These are phyloP conservation scores for Prionailurus viverrinus DNA, from an alignment of 2,113 vertebrate genomes.

Conservation along the genomic window DNA sequence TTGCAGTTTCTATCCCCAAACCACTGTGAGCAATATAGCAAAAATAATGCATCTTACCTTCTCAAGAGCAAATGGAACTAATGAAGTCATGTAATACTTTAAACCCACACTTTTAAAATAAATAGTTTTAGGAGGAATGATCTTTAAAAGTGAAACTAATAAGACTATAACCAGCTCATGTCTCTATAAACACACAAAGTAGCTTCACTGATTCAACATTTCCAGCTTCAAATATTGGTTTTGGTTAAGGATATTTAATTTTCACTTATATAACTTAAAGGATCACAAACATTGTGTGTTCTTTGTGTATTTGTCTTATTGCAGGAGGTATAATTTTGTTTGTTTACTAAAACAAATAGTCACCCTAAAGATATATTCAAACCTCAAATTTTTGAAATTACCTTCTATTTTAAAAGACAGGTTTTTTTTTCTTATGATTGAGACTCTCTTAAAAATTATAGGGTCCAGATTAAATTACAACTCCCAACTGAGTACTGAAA, in stretches of 20 bases:
- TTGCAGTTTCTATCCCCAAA: neutral
- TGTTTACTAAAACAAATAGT: slow-evolving; percentile 45
- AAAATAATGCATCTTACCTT: neutral
- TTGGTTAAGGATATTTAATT: slow-evolving; percentile 30
- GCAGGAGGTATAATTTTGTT: neutral
- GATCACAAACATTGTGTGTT: neutral
- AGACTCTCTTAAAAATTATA: neutral
- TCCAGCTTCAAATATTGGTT: neutral
- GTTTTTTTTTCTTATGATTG: slow-evolving; percentile 31
- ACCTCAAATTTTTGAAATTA: slow-evolving; percentile 55
- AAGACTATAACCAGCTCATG: neutral
- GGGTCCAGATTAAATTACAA: slow-evolving; percentile 18
- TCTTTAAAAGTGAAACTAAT: neutral
- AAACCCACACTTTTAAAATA: slow-evolving; percentile 8
- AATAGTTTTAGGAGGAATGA: neutral
- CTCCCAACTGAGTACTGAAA: neutral
- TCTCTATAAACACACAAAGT: neutral
- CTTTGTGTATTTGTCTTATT: slow-evolving; percentile 54
- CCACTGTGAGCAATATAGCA: neutral
- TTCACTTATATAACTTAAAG: slow-evolving; percentile 27
- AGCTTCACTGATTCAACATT: neutral
- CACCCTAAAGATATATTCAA: slow-evolving; percentile 34
- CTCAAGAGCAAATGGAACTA: neutral
- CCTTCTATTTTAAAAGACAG: slow-evolving; percentile 18
- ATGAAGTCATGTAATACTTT: neutral